Evolutionary conservation across 2,888 invertebrate species (phyloP).

Genomic region (Archips crataeganus): DNA sequence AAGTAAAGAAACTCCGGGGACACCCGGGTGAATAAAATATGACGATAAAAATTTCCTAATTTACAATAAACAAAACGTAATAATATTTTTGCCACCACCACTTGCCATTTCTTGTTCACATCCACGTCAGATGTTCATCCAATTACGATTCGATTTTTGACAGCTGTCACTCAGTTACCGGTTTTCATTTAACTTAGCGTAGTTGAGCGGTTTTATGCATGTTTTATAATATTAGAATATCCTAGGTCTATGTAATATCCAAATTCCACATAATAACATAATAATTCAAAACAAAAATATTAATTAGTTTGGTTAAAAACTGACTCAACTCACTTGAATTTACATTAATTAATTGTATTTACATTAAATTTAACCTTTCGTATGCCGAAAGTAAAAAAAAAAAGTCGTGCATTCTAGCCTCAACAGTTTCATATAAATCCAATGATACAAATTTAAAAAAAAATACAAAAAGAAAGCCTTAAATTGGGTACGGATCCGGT

Average conservation of each 20-base stretch:
- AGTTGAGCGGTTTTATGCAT: background rate
- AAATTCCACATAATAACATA: background rate
- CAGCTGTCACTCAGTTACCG: slow-evolving; percentile 15
- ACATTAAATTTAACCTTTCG: background rate
- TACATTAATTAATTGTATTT: too few species aligned
- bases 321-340: too few species aligned
- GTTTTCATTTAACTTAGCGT: too few species aligned
- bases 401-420: too few species aligned
- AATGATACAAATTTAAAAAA: too few species aligned
- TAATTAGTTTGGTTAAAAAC: too few species aligned
- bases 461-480: too few species aligned
- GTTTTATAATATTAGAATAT: too few species aligned
- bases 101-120: slow-evolving; percentile 56
- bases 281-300: background rate
- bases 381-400: too few species aligned
- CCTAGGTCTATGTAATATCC: too few species aligned
- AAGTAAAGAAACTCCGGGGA: slow-evolving; percentile 32
- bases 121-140: slow-evolving; percentile 49
- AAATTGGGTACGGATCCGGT: too few species aligned
- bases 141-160: slow-evolving; percentile 16
- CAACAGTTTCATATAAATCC: too few species aligned
- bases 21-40: slow-evolving; percentile 30
- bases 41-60: slow-evolving; percentile 43
- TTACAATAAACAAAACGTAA: slow-evolving; percentile 58
- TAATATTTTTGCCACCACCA: slow-evolving; percentile 69